Conservation (phyloP, 2,888 invertebrate genomes). For the Argyresthia goedartella region DNA sequence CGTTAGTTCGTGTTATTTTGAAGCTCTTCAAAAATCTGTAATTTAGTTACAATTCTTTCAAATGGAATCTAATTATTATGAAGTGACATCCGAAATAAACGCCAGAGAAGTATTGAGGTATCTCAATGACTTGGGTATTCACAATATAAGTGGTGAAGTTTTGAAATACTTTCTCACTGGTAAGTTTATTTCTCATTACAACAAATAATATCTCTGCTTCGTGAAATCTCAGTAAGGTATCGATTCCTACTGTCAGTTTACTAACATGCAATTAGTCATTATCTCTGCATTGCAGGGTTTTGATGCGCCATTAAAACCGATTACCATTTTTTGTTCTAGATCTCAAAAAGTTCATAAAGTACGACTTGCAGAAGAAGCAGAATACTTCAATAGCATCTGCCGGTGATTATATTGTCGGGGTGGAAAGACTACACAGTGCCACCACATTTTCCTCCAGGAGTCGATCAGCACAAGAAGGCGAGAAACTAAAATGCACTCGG, state of each 20-base stretch:
- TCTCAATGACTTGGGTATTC: slow-evolving; percentile 81
- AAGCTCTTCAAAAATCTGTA: no score
- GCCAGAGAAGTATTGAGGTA: slow-evolving; percentile 81
- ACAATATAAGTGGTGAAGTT: slow-evolving; percentile 80
- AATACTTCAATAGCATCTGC: background rate
- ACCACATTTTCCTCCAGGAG: slow-evolving; percentile 57
- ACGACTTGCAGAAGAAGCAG: slow-evolving; percentile 60
- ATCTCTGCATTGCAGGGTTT: background rate
- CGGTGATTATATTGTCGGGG: slow-evolving; percentile 27
- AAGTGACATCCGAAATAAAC: slow-evolving; percentile 66
- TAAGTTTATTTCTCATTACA: slow-evolving; percentile 28
- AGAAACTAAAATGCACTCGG: slow-evolving; percentile 25
- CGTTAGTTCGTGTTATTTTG: no score
- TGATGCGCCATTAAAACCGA: background rate
- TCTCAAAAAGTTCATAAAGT: slow-evolving; percentile 76
- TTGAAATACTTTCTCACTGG: slow-evolving; percentile 85
- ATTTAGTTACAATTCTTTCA: no score
- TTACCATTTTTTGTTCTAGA: slow-evolving; percentile 52
- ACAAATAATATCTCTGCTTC: background rate
- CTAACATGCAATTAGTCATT: background rate
- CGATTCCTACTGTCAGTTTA: slow-evolving; percentile 9
- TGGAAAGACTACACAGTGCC: slow-evolving; percentile 56
- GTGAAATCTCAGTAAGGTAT: background rate
- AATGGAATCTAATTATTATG: slow-evolving; percentile 39
- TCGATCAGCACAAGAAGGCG: slow-evolving; percentile 32